Evolutionary conservation across 2,113 vertebrate species (phyloP).

Genomic region (Thalassoma bifasciatum): DNA sequence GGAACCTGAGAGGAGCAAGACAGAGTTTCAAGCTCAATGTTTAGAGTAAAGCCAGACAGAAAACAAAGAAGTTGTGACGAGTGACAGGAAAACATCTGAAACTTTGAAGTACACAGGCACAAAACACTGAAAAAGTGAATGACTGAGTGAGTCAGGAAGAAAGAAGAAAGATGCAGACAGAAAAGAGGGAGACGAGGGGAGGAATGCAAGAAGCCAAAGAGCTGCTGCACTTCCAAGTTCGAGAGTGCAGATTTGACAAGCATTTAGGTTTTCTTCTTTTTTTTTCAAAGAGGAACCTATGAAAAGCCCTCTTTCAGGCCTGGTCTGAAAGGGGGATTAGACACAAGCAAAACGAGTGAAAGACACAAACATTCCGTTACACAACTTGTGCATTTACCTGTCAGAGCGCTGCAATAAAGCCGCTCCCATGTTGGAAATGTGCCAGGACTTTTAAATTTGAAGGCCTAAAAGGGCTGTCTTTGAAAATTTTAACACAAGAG

Average conservation of each 20-base stretch:
- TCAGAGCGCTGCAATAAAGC: slow-evolving; percentile 67
- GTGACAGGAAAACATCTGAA: slow-evolving; percentile 32
- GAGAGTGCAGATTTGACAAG: slow-evolving; percentile 63
- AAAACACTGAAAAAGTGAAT: slow-evolving; percentile 23
- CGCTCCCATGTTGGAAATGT: slow-evolving; percentile 42
- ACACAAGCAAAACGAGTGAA: slow-evolving; percentile 43
- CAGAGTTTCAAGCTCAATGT: slow-evolving; percentile 6
- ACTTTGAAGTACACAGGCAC: slow-evolving; percentile 33
- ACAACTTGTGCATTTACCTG: slow-evolving; percentile 77
- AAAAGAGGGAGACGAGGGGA: background rate
- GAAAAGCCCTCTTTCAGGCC: slow-evolving; percentile 69
- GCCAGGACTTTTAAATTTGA: slow-evolving; percentile 49
- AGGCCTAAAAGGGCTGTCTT: slow-evolving; percentile 35
- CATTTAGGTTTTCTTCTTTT: slow-evolving; percentile 57
- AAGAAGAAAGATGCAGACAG: slow-evolving; percentile 5
- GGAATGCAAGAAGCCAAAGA: slow-evolving; percentile 24
- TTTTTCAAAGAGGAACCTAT: slow-evolving; percentile 49
- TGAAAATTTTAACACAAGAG: slow-evolving; percentile 30
- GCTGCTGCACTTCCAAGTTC: slow-evolving; percentile 52
- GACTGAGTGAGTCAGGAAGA: slow-evolving; percentile 21
- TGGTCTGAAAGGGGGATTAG: slow-evolving; percentile 67
- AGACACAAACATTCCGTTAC: slow-evolving; percentile 77
- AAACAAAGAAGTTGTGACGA: slow-evolving; percentile 31
- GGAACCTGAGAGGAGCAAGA: background rate
- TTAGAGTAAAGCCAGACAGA: background rate